Base-by-base conservation (phyloP, 2,888 invertebrate species). In the Cataglyphis livida region DNA sequence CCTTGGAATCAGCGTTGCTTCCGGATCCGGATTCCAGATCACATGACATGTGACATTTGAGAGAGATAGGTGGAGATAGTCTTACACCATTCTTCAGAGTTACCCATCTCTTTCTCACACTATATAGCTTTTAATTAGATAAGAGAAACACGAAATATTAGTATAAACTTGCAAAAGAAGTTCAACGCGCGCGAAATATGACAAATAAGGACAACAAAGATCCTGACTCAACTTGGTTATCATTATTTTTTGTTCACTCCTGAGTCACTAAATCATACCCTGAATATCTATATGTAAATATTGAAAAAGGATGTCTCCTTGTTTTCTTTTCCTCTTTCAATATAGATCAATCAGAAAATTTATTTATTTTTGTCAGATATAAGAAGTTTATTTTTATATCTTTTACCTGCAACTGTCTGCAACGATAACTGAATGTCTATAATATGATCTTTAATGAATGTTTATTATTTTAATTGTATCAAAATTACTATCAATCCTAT, bases 361-460 rank as follows among this genome's bases (percentile, higher is more conserved):
- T 48, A 41, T 41, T 12, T 6, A 21, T 41, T 15, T n/a, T n/a
- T 2, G 2, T 51, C 48, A 51, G n/a, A 51, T 51, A 51, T 51
- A 51, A 44, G 15, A 44, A 51, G 48, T n/a, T 51, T n/a, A 48
- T 18, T 6, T 32, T 32, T 32, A 32, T 32, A 0, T 32, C 32
- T 32, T 32, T 48, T 51, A 51, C n/a, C 7, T 51, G n/a, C n/a
- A n/a, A 51, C 6, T 25, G 25, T 25, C 25, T 25, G 25, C 25
- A 25, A 25, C 1, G 2, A n/a, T n/a, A 51, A n/a, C 6, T 48
- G 18, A 48, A 48, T 48, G 6, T 5, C 18, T 18, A 48, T 18
- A 48, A 48, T 48, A 51, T 51, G n/a, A 48, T 48, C n/a, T 48
- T n/a, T 51, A n/a, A 51, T 51, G 48, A 51, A n/a, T n/a, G 48